Percentiles rank a stretch among this genome's conserved stretches.
Conservation (phyloP, 2,113 vertebrate genomes). For the Narcine bancroftii region DNA sequence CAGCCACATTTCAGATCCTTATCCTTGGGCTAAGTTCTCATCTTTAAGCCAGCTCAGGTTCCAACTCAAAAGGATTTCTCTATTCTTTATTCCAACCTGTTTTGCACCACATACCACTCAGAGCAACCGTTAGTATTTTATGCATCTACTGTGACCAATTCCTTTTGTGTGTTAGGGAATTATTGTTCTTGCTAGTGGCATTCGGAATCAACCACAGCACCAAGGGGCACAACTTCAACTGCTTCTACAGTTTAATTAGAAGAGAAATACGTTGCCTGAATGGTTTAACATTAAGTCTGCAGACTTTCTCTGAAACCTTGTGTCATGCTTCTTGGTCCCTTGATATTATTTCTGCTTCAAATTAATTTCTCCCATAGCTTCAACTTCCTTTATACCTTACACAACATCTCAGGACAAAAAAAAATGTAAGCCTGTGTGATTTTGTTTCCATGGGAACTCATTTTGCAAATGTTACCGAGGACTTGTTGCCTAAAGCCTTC, state of each 20-base stretch:
- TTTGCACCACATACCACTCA: neutral
- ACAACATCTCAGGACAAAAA: neutral
- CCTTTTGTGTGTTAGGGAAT: neutral
- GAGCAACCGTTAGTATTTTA: neutral
- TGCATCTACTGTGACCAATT: constrained; percentile 1
- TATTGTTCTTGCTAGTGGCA: constrained; percentile 25
- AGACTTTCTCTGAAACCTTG: neutral
- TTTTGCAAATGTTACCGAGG: neutral
- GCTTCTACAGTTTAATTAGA: constrained; percentile 3
- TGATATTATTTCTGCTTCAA: neutral
- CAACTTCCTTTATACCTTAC: neutral
- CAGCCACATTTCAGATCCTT: constrained; percentile 25
- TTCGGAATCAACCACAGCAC: neutral
- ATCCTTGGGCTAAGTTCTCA: constrained; percentile 14
- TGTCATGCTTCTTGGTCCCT: neutral
- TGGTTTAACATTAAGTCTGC: neutral
- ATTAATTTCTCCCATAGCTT: neutral
- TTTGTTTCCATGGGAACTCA: constrained; percentile 29
- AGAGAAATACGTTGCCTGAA: neutral
- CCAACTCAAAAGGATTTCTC: neutral
- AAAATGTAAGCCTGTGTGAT: no score
- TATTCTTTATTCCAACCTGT: constrained; percentile 5
- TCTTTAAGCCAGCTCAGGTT: constrained; percentile 16
- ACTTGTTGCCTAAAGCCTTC: neutral
- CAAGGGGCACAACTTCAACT: neutral